phyloP scores from a whole-genome alignment of 1,140 invertebrate species.

The Panulirus ornatus region DNA sequence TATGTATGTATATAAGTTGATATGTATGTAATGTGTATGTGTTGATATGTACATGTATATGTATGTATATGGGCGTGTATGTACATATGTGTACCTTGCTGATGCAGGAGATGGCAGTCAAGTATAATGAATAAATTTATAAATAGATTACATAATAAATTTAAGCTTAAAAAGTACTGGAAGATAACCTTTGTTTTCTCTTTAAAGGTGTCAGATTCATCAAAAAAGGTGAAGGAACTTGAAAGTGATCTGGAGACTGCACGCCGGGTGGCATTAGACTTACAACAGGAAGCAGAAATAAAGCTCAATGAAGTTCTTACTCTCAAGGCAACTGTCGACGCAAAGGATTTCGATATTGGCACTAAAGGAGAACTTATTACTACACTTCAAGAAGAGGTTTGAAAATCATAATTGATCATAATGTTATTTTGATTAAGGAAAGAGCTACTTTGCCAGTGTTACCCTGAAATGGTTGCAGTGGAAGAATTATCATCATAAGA shows the following conservation, averaged over 20 bases:
- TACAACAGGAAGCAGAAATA: slow-evolving; percentile 65
- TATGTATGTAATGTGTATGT: too few relatives aligned
- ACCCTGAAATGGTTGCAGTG: too few relatives aligned
- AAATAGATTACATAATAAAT: not conserved
- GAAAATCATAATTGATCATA: not conserved
- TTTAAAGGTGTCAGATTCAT: slow-evolving; percentile 38
- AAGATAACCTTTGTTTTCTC: not conserved
- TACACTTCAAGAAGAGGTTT: slow-evolving; percentile 68
- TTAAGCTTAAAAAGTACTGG: not conserved
- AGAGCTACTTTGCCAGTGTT: too few relatives aligned
- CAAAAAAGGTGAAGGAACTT: slow-evolving; percentile 19
- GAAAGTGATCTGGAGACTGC: slow-evolving; percentile 58
- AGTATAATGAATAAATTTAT: too few relatives aligned
- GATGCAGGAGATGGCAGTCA: too few relatives aligned
- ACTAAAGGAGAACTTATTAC: slow-evolving; percentile 64
- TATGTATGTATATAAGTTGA: not conserved
- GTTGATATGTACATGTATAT: too few relatives aligned
- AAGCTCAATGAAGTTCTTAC: slow-evolving; percentile 66
- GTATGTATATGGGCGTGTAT: too few relatives aligned
- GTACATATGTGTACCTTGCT: too few relatives aligned
- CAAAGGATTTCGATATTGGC: slow-evolving; percentile 72
- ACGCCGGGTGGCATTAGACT: slow-evolving; percentile 55
- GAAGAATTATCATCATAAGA: too few relatives aligned
- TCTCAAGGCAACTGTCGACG: slow-evolving; percentile 62
- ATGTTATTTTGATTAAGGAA: not conserved